These are phyloP conservation scores for Potamarius usumacintae DNA, from an alignment of 2,113 vertebrate species.

Conservation along the genomic window DNA sequence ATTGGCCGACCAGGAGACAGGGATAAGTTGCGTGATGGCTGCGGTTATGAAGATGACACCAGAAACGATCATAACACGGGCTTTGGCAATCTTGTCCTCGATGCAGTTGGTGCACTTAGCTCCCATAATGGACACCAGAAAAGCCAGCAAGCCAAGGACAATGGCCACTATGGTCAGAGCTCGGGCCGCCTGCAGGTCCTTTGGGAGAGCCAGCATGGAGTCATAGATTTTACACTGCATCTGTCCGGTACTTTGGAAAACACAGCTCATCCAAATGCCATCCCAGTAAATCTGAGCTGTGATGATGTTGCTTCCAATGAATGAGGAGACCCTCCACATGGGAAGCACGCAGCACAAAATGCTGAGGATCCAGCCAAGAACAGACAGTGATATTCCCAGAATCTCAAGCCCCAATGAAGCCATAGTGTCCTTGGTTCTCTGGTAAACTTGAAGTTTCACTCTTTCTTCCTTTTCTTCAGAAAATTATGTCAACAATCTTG, in stretches of 20 bases:
- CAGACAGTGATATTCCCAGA: slow-evolving; percentile 75
- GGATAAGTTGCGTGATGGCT: slow-evolving; percentile 80
- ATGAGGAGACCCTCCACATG: slow-evolving; percentile 91
- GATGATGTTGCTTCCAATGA: slow-evolving; percentile 93
- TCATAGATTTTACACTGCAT: slow-evolving; percentile 93
- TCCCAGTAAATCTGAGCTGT: slow-evolving; percentile 88
- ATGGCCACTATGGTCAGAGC: slow-evolving; percentile 84
- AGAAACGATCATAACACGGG: slow-evolving; percentile 83
- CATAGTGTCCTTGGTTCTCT: slow-evolving; percentile 58
- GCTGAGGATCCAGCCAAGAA: slow-evolving; percentile 83
- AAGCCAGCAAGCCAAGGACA: slow-evolving; percentile 78
- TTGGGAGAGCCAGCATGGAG: slow-evolving; percentile 85
- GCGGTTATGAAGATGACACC: slow-evolving; percentile 82
- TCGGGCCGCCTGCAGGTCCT: slow-evolving; percentile 89
- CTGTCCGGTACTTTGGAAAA: slow-evolving; percentile 89
- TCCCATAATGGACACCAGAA: slow-evolving; percentile 83
- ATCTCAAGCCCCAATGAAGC: slow-evolving; percentile 86
- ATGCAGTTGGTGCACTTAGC: slow-evolving; percentile 95
- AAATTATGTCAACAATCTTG: slow-evolving; percentile 3
- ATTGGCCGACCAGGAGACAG: slow-evolving; percentile 91
- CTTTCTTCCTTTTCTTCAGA: slow-evolving; percentile 4
- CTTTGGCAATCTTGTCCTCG: slow-evolving; percentile 83
- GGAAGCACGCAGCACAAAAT: slow-evolving; percentile 83
- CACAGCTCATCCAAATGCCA: slow-evolving; percentile 90
- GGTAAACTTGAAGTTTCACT: background rate